Evolutionary conservation across 2,888 invertebrate species (phyloP), one percentile per base, ranked within the genome.

Genomic region (Asteroscopus sphinx): DNA sequence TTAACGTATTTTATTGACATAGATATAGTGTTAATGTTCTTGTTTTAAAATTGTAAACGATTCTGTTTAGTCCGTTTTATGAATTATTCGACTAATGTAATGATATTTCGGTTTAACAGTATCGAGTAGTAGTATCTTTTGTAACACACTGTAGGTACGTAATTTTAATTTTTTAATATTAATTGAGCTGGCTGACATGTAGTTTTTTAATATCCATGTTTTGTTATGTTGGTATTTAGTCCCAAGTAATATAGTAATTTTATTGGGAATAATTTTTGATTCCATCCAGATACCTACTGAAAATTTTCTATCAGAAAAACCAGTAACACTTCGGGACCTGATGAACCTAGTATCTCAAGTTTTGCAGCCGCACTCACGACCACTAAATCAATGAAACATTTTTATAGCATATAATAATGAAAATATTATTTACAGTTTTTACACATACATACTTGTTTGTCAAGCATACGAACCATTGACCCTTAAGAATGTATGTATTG

Each of bases 1-100:
- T 68, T 57, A 64, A 59, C 54, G 65, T 65, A 55, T 55, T 59
- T 71, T 60, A 59, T 66, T 49, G 67, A 55, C 45, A 37, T 57
- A 61, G 51, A 54, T 53, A 53, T 37, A 66, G 32, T 13, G 21
- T 66, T 71, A 66, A 66, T 71, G 49, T 49, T 37, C n/a, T 47
- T 52, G 53, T 68, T 45, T 47, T 40, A 40, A 70, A 40, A 40
- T 70, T 66, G 9, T 48, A 57, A 55, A 37, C 47, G 48, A 41
- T 70, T 69, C 58, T 32, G 3, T 44, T 49, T 49, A 65, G n/a
- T 46, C 44, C 51, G 47, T 64, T 52, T 44, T 44, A 49, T 68
- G 41, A 64, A 51, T 69, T 49, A 48, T 64, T 64, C 47, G 30
- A 62, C 12, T 33, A 26, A 40, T 30, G 44, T n/a, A n/a, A n/a